Evolutionary conservation across 1,140 invertebrate genomes (phyloP), one percentile per base, ranked within the genome.

Genomic region (Lithobius niger): DNA sequence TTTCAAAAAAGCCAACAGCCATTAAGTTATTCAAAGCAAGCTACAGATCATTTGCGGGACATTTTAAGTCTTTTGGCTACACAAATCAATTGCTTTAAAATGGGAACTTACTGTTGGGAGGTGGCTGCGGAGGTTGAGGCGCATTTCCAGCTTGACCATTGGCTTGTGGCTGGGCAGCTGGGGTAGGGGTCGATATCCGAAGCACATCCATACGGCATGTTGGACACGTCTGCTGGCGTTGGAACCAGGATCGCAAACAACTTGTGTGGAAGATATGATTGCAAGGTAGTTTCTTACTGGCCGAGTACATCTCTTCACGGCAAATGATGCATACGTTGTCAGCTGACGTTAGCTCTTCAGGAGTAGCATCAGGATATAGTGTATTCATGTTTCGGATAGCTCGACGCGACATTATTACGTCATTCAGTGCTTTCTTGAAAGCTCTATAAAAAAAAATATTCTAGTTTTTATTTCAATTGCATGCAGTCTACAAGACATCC

Each of bases 281-380:
- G 74, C 97, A 99, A 0, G 97, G 96, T 54, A 99, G 74, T 69
- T 97, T 99, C 74, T 99, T 99, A 1, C 89, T 88, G 40, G 86
- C 86, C 73, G 76, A 69, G 27, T 79, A 74, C 88, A 93, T 94
- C 69, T 93, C 86, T 72, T 93, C 94, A 53, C 94, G 78, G 67
- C 97, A 99, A 64, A 99, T 99, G 61, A 99, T 99, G 71, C 97
- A 99, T 44, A 97, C 95, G 70, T 96, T 97, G 71, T 99, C 96
- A 3, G 88, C 88, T 28, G 84, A 82, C n/a, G 82, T 80, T 21
- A 98, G 72, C 70, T 99, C 95, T 67, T 95, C 93, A 2, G 82
- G 72, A 1, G 94, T 97, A 3, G 93, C 95, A 74, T 98, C 88
- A 1, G 95, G 94, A 75, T 97, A 97, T 60, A 97, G 72, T 3